Evolutionary conservation across 1,140 invertebrate genomes (phyloP).

Genomic region (Melanaphis sacchari): DNA sequence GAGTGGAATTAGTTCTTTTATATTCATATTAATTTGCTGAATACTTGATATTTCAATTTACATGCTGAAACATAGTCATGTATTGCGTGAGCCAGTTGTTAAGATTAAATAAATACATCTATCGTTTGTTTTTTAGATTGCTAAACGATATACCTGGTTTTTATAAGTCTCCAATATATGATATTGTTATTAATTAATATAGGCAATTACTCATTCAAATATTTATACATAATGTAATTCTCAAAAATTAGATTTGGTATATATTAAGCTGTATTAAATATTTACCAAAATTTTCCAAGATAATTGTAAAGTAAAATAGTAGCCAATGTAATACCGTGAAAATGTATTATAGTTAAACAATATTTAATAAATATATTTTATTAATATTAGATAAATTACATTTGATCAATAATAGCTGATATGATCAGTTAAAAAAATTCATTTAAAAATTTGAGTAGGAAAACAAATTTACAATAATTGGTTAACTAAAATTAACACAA

Average conservation of each 20-base stretch:
- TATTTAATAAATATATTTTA: neutral
- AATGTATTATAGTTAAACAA: neutral
- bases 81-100: neutral
- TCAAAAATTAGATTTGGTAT: neutral
- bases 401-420: neutral
- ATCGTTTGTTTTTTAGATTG: neutral
- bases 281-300: neutral
- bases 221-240: neutral
- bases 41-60: constrained; percentile 4
- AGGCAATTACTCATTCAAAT: neutral
- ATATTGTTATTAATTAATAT: neutral
- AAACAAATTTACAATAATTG: neutral
- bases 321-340: neutral
- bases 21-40: neutral
- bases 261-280: neutral
- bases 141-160: neutral
- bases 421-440: neutral
- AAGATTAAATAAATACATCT: constrained; percentile 32
- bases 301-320: neutral
- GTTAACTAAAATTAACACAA: neutral
- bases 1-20: neutral
- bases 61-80: neutral
- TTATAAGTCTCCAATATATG: neutral
- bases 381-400: neutral
- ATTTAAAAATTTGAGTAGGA: neutral